A percentile compares a stretch with the other conserved stretches of the same genome.
Conservation (phyloP, 2,113 vertebrate genomes). For the Bubalus kerabau region DNA sequence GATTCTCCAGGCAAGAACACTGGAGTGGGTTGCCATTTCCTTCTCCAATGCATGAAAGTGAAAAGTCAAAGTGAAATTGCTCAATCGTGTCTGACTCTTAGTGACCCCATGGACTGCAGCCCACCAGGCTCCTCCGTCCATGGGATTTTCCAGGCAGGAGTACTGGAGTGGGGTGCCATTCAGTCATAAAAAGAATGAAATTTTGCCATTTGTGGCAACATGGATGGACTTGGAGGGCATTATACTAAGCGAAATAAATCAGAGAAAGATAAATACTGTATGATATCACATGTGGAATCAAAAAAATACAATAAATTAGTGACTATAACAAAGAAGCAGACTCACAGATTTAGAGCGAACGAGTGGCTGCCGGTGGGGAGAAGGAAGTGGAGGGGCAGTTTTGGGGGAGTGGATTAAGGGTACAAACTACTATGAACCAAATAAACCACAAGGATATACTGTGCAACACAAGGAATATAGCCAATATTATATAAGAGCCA, state of each 20-base stretch:
- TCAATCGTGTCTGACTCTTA: no score
- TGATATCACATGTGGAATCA: neutral
- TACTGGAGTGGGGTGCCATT: no score
- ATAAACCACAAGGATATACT: neutral
- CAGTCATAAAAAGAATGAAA: neutral
- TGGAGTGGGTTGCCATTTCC: no score
- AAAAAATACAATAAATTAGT: neutral
- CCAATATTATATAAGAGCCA: neutral
- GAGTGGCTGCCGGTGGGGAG: neutral
- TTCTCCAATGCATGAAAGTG: no score
- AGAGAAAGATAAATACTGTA: neutral
- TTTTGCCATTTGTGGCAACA: neutral
- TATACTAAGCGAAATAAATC: neutral
- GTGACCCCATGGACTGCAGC: no score
- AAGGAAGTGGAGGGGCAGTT: neutral
- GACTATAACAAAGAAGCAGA: neutral
- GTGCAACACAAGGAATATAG: neutral
- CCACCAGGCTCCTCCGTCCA: no score
- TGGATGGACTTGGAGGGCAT: neutral
- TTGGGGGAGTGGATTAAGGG: neutral
- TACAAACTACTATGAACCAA: neutral
- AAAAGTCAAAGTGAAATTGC: no score
- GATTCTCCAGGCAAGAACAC: no score
- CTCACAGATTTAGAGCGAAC: neutral
- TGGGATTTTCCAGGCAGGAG: no score